phyloP scores from a whole-genome alignment of 2,113 vertebrate genomes.

The Prionailurus bengalensis region DNA sequence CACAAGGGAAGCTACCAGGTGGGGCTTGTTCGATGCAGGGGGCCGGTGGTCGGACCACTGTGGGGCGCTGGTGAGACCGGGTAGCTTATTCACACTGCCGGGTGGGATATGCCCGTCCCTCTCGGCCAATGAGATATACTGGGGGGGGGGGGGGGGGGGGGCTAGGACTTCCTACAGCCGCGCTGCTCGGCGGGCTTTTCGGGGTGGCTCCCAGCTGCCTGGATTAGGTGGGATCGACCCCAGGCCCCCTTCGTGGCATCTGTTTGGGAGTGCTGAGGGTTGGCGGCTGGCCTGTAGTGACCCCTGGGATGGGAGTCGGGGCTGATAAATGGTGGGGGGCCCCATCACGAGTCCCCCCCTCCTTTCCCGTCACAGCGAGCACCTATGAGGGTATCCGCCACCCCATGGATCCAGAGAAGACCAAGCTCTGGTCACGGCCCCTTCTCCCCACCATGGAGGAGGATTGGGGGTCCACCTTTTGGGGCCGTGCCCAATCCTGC shows the following conservation, averaged over 20 bases:
- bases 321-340: not conserved
- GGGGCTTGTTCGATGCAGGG: not conserved
- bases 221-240: not conserved
- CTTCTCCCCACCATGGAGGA: not conserved
- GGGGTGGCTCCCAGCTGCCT: not conserved
- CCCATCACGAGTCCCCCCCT: not conserved
- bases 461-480: not conserved
- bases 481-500: slow-evolving; percentile 58
- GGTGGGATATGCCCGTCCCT: too few species aligned
- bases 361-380: slow-evolving; percentile 67
- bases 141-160: fast-evolving
- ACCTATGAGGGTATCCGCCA: slow-evolving; percentile 59
- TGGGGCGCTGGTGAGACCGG: not conserved
- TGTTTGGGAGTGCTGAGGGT: not conserved
- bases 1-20: not conserved
- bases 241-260: not conserved
- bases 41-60: not conserved
- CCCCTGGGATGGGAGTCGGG: not conserved
- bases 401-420: not conserved
- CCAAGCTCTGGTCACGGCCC: not conserved
- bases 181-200: not conserved
- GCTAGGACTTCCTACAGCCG: not conserved
- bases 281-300: not conserved
- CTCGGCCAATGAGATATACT: not conserved
- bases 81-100: not conserved